Conservation (phyloP, 2,888 invertebrate species). For the Phaedon cochleariae region DNA sequence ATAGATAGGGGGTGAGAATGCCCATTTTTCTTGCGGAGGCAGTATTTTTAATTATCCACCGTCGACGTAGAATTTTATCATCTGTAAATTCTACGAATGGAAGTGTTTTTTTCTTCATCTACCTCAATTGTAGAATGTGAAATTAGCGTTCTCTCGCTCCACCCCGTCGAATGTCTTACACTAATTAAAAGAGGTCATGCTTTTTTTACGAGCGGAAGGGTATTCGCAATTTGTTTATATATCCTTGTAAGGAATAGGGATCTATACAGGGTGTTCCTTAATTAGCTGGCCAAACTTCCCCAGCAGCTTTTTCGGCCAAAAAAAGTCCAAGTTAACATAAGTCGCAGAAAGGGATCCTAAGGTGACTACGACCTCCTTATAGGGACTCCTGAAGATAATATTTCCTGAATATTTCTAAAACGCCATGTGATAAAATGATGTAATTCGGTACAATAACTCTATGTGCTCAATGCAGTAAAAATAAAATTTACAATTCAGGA, state of each 20-base stretch:
- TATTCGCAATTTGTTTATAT: constrained; percentile 55
- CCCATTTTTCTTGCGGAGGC: constrained; percentile 53
- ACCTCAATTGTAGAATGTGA: constrained; percentile 27
- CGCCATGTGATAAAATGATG: no score
- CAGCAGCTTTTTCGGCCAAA: no score
- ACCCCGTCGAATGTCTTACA: constrained; percentile 46
- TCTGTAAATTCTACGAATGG: constrained; percentile 61
- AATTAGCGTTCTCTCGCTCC: constrained; percentile 22
- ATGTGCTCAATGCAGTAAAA: no score
- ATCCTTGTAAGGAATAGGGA: background rate
- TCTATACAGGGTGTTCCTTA: no score
- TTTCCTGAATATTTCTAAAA: no score
- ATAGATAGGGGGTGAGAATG: constrained; percentile 47
- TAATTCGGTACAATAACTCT: no score
- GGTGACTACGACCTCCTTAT: no score
- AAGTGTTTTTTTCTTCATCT: constrained; percentile 51
- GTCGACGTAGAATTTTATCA: constrained; percentile 59
- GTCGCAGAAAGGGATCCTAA: no score
- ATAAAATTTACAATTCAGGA: no score
- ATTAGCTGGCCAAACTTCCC: no score
- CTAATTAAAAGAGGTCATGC: constrained; percentile 62
- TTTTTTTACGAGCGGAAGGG: constrained; percentile 55
- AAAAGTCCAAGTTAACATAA: no score
- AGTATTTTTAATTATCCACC: constrained; percentile 60
- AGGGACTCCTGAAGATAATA: no score